A percentile compares a stretch with the other conserved stretches of the same genome.
phyloP scores from a whole-genome alignment of 2,888 invertebrate genomes.

The Yponomeuta cagnagella region DNA sequence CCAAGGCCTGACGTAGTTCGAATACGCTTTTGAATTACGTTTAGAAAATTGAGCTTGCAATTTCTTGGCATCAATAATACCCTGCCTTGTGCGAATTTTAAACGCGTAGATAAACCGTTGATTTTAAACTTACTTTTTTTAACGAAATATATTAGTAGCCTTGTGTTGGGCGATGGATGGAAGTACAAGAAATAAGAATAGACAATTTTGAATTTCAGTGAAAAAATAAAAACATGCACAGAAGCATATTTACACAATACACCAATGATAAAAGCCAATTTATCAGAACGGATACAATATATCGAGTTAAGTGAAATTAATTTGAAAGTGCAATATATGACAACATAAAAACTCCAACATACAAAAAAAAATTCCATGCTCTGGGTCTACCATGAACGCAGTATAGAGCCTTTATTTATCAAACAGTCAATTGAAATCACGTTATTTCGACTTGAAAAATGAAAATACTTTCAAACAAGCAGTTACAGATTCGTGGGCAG shows the following conservation, averaged over 20 bases:
- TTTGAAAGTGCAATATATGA: not conserved
- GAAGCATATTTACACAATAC: not conserved
- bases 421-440: not conserved
- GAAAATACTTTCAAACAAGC: too few species aligned
- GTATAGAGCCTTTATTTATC: not conserved
- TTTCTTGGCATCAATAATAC: too few species aligned
- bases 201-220: not conserved
- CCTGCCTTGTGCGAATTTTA: too few species aligned
- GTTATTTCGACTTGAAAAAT: too few species aligned
- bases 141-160: not conserved
- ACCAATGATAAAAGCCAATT: conserved; percentile 4
- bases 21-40: not conserved
- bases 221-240: conserved; percentile 1
- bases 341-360: not conserved
- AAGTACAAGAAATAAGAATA: not conserved
- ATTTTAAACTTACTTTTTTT: too few species aligned
- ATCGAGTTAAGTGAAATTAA: not conserved
- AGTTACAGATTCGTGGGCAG: too few species aligned
- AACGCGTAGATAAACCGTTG: too few species aligned
- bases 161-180: not conserved
- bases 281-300: not conserved
- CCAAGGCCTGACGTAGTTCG: not conserved
- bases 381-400: not conserved
- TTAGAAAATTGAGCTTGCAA: not conserved
- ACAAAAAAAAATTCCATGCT: not conserved